Base-by-base conservation (phyloP, 1,140 invertebrate genomes). In the Proctacanthus coquilletti region DNA sequence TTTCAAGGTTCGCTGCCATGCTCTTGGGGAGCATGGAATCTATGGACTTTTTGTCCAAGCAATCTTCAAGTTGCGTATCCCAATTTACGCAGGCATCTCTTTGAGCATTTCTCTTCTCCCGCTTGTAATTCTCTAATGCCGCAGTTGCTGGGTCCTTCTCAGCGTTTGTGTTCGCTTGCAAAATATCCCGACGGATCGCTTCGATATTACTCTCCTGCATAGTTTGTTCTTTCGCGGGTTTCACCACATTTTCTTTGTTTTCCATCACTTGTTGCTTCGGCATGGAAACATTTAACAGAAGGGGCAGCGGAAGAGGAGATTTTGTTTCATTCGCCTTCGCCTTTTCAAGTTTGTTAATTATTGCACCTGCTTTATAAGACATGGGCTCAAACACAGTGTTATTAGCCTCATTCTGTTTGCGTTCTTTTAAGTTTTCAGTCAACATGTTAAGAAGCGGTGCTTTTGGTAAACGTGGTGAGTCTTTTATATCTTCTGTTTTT, bases 331-430 rank as follows among this genome's bases (percentile, higher is more conserved):
- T 5, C 6, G 10, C 18, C 0, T 33, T 15, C 1, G 39, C 41
- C 4, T 33, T 34, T 1, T 29, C 25, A 5, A 39, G 45, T 5
- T 15, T 21, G 47, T 58, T 58, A 8, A 45, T 27, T n/a, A 42
- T 15, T 39, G 44, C 45, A 1, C 53, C 56, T 0, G 49, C 47
- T 37, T 56, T 54, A 30, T 58, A 56, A 2, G 56, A 59, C 0
- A 59, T 42, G 0, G 56, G 56, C 39, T 59, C 56, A 13, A 43
- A 56, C 18, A 52, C 53, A 3, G 45, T 49, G 1, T 42, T 44
- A 31, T 55, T 53, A 1, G 53, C 47, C 21, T 53, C 42, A 17
- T 45, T 41, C 13, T 15, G 5, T 30, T 25, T 30, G 4, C 18
- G 23, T 18, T 27, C 27, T 21, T 25, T 17, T 36, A 13, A 21